Evolutionary conservation across 2,797 vertebrate species (phyloP), one percentile per base, ranked within the genome.

Genomic region (Bovichtus diacanthus): DNA sequence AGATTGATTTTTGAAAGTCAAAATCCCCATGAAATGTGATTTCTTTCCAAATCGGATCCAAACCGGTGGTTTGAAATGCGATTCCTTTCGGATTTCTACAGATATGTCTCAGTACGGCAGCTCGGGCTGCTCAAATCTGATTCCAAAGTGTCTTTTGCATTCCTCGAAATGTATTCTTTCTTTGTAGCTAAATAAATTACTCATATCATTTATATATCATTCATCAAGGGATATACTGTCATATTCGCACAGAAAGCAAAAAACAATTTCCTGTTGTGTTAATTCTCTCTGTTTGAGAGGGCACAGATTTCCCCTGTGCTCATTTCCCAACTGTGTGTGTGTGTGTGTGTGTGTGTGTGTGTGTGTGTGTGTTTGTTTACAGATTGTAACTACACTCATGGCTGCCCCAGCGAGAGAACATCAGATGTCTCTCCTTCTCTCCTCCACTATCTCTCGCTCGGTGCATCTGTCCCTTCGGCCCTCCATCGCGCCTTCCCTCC

Each of bases 301-400:
- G 56, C 79, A 76, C 81, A 88, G 78, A 87, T 90, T 89, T 89
- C 90, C 87, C 84, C 36, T 50, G 87, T 81, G 86, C 87, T 82
- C 59, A 70, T 56, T 62, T 74, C 72, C 81, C 81, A 53, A 78
- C 59, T 31, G 1, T 55, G 18, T 54, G 16, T 29, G 27, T 31
- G 51, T 9, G 27, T 54, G 27, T 9, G 51, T 54, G 25, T 59
- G 65, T 54, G 49, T 3, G 0, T 55, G 38, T 81, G 67, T 79
- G 54, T 64, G 67, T 68, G 27, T 54, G 43, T 73, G 67, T 73
- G 44, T 63, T 70, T 90, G 53, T 82, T 83, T 85, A 84, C 90
- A 92, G 89, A 87, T 84, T 91, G 89, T 72, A 75, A 82, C 84
- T 81, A 80, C 70, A 90, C 88, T 88, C 89, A 89, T 93, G 88